Conservation (phyloP, 2,888 invertebrate species). For the Pandemis heparana region DNA sequence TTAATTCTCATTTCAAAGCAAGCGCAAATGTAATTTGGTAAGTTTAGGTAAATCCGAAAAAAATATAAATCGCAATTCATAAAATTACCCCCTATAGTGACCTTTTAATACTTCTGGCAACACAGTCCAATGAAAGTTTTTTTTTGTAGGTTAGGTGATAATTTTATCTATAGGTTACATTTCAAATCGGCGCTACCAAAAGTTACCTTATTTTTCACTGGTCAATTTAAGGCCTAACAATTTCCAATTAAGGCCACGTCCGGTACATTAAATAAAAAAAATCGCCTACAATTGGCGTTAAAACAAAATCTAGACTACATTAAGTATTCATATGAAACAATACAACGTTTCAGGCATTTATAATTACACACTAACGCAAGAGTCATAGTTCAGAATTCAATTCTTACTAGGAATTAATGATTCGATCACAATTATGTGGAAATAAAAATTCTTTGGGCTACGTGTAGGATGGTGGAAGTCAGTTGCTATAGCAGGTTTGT, state of each 20-base stretch:
- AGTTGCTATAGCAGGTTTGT: conserved; percentile 94
- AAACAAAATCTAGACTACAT: conserved; percentile 36
- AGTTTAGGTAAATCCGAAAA: not conserved
- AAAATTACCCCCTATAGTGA: not conserved
- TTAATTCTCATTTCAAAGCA: not conserved
- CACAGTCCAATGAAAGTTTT: too few species aligned
- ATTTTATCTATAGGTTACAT: not conserved
- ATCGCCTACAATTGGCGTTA: conserved; percentile 37
- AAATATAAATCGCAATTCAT: not conserved
- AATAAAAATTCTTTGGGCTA: conserved; percentile 54
- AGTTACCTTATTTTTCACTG: conserved; percentile 24
- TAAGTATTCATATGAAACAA: conserved; percentile 36
- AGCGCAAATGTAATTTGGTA: not conserved
- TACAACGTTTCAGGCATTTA: conserved; percentile 41
- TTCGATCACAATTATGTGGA: conserved; percentile 42
- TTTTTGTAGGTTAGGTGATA: not conserved
- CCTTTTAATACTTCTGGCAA: too few species aligned
- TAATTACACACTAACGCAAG: conserved; percentile 40
- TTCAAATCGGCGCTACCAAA: not conserved
- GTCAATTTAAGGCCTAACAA: conserved; percentile 18
- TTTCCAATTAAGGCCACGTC: conserved; percentile 12
- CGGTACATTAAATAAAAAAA: conserved; percentile 25
- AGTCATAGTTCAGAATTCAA: conserved; percentile 43
- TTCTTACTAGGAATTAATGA: conserved; percentile 43
- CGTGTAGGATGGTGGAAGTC: conserved; percentile 69